Conservation (phyloP, 2,113 vertebrate species). For the Verasper variegatus region DNA sequence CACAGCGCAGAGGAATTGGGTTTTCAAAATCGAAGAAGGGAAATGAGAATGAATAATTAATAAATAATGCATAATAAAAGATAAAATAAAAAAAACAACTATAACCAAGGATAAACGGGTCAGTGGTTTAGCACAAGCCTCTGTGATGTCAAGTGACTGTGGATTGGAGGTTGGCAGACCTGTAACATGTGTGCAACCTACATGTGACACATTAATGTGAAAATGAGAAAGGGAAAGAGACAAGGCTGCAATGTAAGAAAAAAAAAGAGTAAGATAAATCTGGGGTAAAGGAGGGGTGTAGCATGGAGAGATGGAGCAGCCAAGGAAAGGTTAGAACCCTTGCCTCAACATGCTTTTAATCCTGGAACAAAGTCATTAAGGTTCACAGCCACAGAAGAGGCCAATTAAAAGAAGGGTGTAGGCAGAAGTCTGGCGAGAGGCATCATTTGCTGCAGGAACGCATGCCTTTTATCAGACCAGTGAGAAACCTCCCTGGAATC, state of each 20-base stretch:
- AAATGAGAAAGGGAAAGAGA: neutral
- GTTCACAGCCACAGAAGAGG: slow-evolving; percentile 75
- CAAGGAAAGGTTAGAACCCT: slow-evolving; percentile 74
- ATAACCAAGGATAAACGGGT: neutral
- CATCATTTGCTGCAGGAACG: slow-evolving; percentile 71
- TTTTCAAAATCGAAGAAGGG: neutral
- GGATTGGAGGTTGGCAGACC: neutral
- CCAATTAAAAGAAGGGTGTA: slow-evolving; percentile 78
- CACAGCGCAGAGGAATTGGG: neutral
- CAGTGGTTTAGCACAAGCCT: neutral
- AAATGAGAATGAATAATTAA: neutral
- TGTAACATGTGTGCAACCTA: slow-evolving; percentile 11
- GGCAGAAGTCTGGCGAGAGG: slow-evolving; percentile 67
- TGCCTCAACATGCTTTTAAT: slow-evolving; percentile 78
- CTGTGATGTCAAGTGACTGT: neutral
- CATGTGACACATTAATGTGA: slow-evolving; percentile 5
- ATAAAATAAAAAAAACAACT: neutral
- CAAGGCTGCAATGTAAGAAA: neutral
- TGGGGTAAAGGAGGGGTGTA: slow-evolving; percentile 1
- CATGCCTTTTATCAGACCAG: slow-evolving; percentile 73
- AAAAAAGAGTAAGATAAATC: slow-evolving; percentile 16
- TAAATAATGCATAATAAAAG: neutral
- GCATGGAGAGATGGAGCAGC: slow-evolving; percentile 35
- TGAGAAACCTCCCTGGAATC: slow-evolving; percentile 66
- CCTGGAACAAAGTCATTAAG: slow-evolving; percentile 82